These are phyloP conservation scores for Basileuterus tristriatus DNA, from an alignment of 2,797 vertebrate genomes.

Conservation along the genomic window DNA sequence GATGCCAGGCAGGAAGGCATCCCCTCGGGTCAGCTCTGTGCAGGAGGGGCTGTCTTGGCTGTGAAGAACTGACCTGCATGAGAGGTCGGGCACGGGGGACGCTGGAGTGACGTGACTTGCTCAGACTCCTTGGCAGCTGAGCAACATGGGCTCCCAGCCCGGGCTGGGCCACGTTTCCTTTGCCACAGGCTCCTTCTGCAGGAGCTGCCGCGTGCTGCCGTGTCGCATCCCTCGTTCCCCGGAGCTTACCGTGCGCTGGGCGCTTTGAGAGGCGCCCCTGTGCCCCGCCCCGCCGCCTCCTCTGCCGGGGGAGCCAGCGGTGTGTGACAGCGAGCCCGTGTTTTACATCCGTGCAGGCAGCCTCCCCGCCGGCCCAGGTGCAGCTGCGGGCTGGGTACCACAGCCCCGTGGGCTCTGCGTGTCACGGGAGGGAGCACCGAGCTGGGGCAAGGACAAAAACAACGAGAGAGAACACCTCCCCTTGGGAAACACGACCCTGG, in stretches of 20 bases:
- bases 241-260: accelerated
- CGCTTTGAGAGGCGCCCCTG: accelerated
- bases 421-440: slow-evolving; percentile 10
- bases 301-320: not conserved
- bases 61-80: not conserved
- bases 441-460: slow-evolving; percentile 5
- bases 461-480: not conserved
- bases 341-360: slow-evolving; percentile 21
- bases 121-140: not conserved
- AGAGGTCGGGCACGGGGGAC: not conserved
- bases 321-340: not conserved
- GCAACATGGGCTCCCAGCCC: not conserved
- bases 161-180: not conserved
- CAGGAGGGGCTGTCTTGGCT: not conserved
- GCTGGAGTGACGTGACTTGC: not conserved
- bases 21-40: not conserved
- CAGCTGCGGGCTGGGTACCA: not conserved
- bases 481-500: not conserved
- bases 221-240: not conserved
- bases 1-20: not conserved
- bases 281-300: not conserved
- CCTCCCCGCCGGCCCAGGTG: not conserved
- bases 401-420: not conserved
- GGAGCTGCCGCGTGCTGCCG: accelerated
- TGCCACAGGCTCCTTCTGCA: not conserved